These are phyloP conservation scores for Limnephilus rhombicus DNA, from an alignment of 2,888 invertebrate species.

Conservation along the genomic window DNA sequence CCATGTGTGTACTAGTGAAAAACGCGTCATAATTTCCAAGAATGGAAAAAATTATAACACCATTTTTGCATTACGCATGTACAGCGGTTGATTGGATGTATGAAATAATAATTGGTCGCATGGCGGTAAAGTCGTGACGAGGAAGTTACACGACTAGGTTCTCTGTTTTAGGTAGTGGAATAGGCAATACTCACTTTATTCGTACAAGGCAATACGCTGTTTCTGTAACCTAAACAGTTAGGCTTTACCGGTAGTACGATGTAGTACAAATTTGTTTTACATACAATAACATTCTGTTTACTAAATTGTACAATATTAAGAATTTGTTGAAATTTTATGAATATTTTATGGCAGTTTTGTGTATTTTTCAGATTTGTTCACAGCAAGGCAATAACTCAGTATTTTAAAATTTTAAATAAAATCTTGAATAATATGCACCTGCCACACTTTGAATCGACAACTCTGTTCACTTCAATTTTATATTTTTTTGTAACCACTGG, in stretches of 20 bases:
- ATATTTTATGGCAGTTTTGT: too few relatives aligned
- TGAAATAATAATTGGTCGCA: constrained; percentile 15
- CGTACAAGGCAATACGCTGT: neutral
- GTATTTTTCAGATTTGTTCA: too few relatives aligned
- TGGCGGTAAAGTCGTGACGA: constrained; percentile 2
- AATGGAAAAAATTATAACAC: neutral
- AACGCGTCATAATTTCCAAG: neutral
- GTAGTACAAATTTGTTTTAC: neutral
- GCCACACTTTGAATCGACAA: too few relatives aligned
- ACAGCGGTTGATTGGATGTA: neutral
- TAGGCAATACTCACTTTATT: too few relatives aligned
- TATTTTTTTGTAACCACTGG: too few relatives aligned
- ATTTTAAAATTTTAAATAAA: too few relatives aligned
- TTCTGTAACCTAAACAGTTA: neutral
- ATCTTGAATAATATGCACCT: too few relatives aligned
- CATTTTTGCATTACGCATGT: constrained; percentile 11
- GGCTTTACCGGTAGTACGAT: neutral
- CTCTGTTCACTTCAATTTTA: too few relatives aligned
- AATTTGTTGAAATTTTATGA: too few relatives aligned
- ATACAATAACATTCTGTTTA: neutral
- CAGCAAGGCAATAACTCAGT: too few relatives aligned
- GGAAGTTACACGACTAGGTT: neutral
- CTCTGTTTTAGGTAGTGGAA: neutral
- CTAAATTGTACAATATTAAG: too few relatives aligned
- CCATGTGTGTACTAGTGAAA: neutral